Percentiles rank a stretch among this genome's conserved stretches.
These are phyloP conservation scores for Agrochola circellaris DNA, from an alignment of 2,888 invertebrate genomes.

Conservation along the genomic window DNA sequence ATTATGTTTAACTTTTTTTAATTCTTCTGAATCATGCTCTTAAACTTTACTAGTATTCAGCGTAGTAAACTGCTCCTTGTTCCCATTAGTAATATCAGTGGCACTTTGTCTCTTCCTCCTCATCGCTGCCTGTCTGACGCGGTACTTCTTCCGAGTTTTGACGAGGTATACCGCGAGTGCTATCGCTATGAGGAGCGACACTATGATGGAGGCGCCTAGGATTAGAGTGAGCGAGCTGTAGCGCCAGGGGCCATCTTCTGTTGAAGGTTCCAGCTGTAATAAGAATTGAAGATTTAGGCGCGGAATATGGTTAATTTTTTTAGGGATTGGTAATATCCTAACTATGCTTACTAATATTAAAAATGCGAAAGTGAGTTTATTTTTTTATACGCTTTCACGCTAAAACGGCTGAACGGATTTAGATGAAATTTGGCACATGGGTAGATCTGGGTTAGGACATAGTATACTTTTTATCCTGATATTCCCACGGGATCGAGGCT, in stretches of 20 bases:
- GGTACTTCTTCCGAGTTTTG: conserved; percentile 78
- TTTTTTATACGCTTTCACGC: no score
- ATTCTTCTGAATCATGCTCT: conserved; percentile 22
- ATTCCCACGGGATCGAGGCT: no score
- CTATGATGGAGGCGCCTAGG: conserved; percentile 79
- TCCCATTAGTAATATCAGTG: conserved; percentile 78
- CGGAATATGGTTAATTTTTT: no score
- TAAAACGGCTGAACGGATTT: no score
- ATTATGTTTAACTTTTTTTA: neutral
- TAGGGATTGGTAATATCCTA: no score
- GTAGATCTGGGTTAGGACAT: no score
- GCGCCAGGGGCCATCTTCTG: conserved; percentile 67
- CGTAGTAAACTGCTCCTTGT: conserved; percentile 82
- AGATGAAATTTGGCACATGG: no score
- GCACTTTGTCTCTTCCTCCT: conserved; percentile 83
- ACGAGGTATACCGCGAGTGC: conserved; percentile 82
- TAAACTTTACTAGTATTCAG: conserved; percentile 79
- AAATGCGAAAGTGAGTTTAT: no score
- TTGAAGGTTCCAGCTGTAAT: conserved; percentile 79
- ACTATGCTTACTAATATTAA: no score
- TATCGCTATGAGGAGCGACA: conserved; percentile 78
- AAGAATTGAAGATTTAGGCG: no score
- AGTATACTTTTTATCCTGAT: no score
- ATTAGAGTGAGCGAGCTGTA: conserved; percentile 78
- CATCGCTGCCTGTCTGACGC: conserved; percentile 78